phyloP scores from a whole-genome alignment of 2,888 invertebrate species.

The Odontocerum albicorne region DNA sequence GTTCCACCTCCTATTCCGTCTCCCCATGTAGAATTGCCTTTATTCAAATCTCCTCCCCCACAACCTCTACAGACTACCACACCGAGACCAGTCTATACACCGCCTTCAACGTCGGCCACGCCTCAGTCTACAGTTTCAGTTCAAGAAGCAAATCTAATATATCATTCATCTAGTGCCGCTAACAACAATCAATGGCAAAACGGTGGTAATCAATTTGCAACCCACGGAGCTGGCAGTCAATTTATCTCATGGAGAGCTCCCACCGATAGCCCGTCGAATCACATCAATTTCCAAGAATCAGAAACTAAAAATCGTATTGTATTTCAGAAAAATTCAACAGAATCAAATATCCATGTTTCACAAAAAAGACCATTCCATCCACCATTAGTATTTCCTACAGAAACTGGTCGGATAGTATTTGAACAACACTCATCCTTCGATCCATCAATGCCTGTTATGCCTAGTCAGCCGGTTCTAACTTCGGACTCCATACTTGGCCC shows the following conservation, averaged over 20 bases:
- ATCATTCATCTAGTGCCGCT: slow-evolving; percentile 61
- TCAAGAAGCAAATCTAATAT: slow-evolving; percentile 65
- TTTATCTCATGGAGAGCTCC: slow-evolving; percentile 44
- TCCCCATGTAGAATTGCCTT: slow-evolving; percentile 42
- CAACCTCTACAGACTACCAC: slow-evolving; percentile 33
- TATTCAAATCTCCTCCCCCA: slow-evolving; percentile 43
- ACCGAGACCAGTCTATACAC: slow-evolving; percentile 39
- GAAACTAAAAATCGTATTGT: slow-evolving; percentile 27
- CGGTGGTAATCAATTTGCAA: slow-evolving; percentile 38
- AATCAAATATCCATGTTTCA: slow-evolving; percentile 1
- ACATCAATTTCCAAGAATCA: slow-evolving; percentile 36
- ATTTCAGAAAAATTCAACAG: slow-evolving; percentile 28
- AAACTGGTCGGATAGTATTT: slow-evolving; percentile 33
- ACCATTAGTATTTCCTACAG: slow-evolving; percentile 34
- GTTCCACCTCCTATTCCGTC: slow-evolving; percentile 68
- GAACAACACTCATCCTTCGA: slow-evolving; percentile 31
- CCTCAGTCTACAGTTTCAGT: slow-evolving; percentile 51
- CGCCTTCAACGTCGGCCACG: slow-evolving; percentile 24
- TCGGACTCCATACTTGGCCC: background rate
- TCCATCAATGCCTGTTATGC: slow-evolving; percentile 2
- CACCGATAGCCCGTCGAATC: slow-evolving; percentile 32
- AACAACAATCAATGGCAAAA: slow-evolving; percentile 51
- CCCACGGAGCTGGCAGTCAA: slow-evolving; percentile 41
- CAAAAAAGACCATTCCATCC: slow-evolving; percentile 13
- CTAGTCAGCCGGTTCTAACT: slow-evolving; percentile 1